Evolutionary conservation across 2,888 invertebrate species (phyloP), one percentile per base, ranked within the genome.

Genomic region (Noctua fimbriata): DNA sequence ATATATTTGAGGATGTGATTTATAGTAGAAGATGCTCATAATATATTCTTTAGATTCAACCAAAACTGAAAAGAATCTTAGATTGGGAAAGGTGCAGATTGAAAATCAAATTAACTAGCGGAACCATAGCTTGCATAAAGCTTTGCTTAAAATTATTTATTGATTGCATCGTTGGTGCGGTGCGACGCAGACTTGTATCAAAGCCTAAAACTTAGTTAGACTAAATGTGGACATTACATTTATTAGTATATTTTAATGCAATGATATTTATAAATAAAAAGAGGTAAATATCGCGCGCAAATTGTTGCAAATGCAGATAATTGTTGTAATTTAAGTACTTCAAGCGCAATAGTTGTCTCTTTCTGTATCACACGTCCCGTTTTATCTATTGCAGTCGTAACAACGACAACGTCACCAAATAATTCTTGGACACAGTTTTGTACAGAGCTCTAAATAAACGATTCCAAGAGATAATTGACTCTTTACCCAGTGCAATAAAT

Each of bases 401-500:
- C 36, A 36, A 36, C 36, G 36, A n/a, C 36, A 36, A 36, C 36
- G n/a, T 16, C 28, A 60, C 21, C 24, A 47, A 28, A 47, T 1
- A 52, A 55, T 69, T 0, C n/a, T 63, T 69, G 21, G 5, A 65
- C 65, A 65, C 10, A 32, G 58, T 69, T 44, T 66, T 41, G 12
- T 52, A 63, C 1, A 18, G 4, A 2, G 21, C 6, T 1, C 6
- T 1, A 24, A 44, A 21, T 65, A 65, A 36, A 32, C 65, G 21
- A 36, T 36, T 21, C 5, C 1, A 10, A 60, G 14, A 3, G 65
- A 81, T 87, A 87, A 86, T 86, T 87, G 81, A 78, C 73, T 76
- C 81, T 84, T 81, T 71, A 81, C 58, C 44, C 58, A 1, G 73
- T 1, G 88, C 88, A 91, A 94, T 95, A 94, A 94, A 94, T 94